These are phyloP conservation scores for Pteropus alecto DNA, from an alignment of 2,113 vertebrate species.

Conservation along the genomic window DNA sequence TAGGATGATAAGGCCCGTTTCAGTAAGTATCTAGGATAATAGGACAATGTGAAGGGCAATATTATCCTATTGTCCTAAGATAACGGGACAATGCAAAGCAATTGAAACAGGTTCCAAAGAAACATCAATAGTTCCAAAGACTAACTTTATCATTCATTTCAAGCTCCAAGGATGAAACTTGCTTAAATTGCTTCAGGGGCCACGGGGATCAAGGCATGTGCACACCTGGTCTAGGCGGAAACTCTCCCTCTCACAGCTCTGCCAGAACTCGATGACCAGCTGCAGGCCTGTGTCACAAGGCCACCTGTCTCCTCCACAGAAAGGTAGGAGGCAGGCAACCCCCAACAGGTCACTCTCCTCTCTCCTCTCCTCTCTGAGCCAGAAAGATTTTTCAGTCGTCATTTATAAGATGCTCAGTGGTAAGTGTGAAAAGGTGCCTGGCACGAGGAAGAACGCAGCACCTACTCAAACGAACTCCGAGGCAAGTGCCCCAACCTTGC, in stretches of 20 bases:
- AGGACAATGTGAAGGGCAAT: neutral
- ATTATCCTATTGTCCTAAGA: too few species aligned
- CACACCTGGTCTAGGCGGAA: neutral
- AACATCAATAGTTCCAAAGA: neutral
- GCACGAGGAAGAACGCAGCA: rapidly evolving
- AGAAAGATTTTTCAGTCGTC: neutral
- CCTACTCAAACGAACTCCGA: neutral
- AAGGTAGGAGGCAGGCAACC: neutral
- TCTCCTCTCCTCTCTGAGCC: neutral
- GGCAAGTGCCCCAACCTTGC: neutral
- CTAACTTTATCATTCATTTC: neutral
- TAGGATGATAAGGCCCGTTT: neutral
- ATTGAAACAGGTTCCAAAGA: neutral
- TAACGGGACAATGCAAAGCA: neutral
- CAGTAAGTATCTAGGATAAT: neutral
- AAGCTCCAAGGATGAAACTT: neutral
- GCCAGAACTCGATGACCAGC: neutral
- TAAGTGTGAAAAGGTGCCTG: neutral
- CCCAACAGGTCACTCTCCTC: too few species aligned
- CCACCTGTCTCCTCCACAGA: neutral
- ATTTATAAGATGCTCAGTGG: neutral
- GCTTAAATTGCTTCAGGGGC: neutral
- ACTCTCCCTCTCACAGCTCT: neutral
- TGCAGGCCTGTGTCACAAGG: neutral
- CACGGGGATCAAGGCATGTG: neutral